Evolutionary conservation across 2,797 vertebrate species (phyloP).

Genomic region (Tiaroga cobitis): DNA sequence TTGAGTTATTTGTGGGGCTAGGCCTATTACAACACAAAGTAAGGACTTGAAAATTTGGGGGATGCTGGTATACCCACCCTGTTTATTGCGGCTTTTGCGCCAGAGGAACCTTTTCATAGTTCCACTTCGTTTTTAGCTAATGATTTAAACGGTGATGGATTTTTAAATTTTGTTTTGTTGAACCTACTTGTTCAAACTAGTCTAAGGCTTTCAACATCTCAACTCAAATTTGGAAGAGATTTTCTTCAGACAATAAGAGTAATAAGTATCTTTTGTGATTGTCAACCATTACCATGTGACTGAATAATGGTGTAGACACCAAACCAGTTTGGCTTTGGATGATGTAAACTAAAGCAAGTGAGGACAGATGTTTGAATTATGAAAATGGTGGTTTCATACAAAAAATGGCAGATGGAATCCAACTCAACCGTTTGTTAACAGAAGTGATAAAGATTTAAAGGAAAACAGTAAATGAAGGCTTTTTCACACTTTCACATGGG

Average conservation of each 20-base stretch:
- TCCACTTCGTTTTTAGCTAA: too few species aligned
- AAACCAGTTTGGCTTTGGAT: background rate
- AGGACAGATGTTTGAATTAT: background rate
- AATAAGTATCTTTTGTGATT: background rate
- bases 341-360: background rate
- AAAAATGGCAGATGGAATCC: background rate
- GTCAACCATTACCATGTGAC: background rate
- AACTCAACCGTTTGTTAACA: background rate
- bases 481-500: background rate
- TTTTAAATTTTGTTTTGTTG: background rate
- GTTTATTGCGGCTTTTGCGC: too few species aligned
- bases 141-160: background rate
- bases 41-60: too few species aligned
- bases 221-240: background rate
- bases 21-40: too few species aligned
- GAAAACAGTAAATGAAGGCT: background rate
- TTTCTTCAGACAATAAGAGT: background rate
- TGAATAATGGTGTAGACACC: background rate
- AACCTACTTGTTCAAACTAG: background rate
- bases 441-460: background rate
- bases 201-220: background rate
- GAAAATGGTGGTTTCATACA: background rate
- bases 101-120: too few species aligned
- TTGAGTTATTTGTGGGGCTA: too few species aligned
- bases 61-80: too few species aligned